Evolutionary conservation across 2,888 invertebrate genomes (phyloP).

Genomic region (Macrosoma leucophasiata): DNA sequence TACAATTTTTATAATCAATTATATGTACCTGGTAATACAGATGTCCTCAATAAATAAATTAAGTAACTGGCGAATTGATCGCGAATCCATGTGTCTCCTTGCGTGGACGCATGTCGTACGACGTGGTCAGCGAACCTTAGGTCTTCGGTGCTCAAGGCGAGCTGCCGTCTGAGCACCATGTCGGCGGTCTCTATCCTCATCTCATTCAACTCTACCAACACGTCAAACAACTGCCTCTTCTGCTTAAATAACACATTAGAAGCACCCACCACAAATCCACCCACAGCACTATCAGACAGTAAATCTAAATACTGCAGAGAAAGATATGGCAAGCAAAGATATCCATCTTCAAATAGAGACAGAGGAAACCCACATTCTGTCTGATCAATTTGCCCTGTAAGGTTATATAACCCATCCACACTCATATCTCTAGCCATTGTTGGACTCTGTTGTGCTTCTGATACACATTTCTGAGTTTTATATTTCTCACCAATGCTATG

Average conservation of each 20-base stretch:
- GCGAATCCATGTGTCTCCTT: slow-evolving; percentile 97
- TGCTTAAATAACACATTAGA: slow-evolving; percentile 99
- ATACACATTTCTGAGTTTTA: slow-evolving; percentile 50
- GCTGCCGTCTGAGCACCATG: slow-evolving; percentile 84
- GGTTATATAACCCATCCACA: slow-evolving; percentile 75
- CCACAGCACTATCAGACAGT: slow-evolving; percentile 89
- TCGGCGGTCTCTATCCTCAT: slow-evolving; percentile 90
- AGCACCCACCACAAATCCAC: slow-evolving; percentile 94
- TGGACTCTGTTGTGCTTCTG: slow-evolving; percentile 65
- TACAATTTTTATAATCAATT: too few species aligned
- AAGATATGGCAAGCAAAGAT: slow-evolving; percentile 95
- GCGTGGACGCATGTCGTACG: slow-evolving; percentile 81
- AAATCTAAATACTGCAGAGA: slow-evolving; percentile 96
- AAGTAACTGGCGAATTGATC: slow-evolving; percentile 94
- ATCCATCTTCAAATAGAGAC: slow-evolving; percentile 91
- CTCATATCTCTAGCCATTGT: slow-evolving; percentile 83
- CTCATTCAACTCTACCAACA: slow-evolving; percentile 91
- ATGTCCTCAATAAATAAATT: slow-evolving; percentile 87
- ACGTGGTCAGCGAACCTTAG: slow-evolving; percentile 96
- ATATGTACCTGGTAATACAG: slow-evolving; percentile 80
- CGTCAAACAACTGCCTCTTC: slow-evolving; percentile 93
- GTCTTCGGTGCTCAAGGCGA: slow-evolving; percentile 96
- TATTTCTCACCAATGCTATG: slow-evolving; percentile 70
- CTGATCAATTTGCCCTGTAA: slow-evolving; percentile 80
- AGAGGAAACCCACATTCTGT: slow-evolving; percentile 92